These are phyloP conservation scores for Drosophila asahinai DNA, from an alignment of 1,140 invertebrate genomes.

Conservation along the genomic window DNA sequence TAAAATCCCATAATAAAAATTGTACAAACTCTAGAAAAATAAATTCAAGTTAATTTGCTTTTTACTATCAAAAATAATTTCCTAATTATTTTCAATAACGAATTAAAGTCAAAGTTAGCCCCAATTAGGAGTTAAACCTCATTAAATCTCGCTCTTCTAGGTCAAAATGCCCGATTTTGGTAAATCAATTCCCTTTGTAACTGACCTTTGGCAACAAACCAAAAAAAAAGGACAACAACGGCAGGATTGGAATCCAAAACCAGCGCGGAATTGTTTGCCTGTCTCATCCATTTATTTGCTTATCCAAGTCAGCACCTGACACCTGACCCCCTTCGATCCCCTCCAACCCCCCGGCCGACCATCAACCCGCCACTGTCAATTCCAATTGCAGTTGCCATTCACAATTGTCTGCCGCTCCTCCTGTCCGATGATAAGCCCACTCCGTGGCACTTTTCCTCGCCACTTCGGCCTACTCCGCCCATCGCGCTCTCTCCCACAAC, in stretches of 20 bases:
- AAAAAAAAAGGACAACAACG: not conserved
- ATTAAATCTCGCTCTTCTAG: not conserved
- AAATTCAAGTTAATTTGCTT: no score
- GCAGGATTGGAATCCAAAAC: constrained; percentile 5
- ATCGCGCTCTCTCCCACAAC: not conserved
- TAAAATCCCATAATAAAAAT: no score
- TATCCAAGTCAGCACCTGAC: constrained; percentile 37
- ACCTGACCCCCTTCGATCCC: not conserved
- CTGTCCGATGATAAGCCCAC: constrained; percentile 31
- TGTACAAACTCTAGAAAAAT: no score
- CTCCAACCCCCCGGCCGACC: not conserved
- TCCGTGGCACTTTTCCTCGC: not conserved
- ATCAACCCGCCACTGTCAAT: constrained; percentile 21
- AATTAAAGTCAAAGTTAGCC: not conserved
- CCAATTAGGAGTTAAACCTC: not conserved
- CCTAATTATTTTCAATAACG: no score
- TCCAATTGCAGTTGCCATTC: constrained; percentile 45
- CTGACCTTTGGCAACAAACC: constrained; percentile 2
- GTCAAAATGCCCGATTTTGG: not conserved
- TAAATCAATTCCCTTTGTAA: constrained; percentile 1
- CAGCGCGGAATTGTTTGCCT: constrained; percentile 14
- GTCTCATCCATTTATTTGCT: constrained; percentile 29
- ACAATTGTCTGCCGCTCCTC: constrained; percentile 34
- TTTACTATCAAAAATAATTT: no score
- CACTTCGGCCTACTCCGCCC: not conserved